Base-by-base conservation (phyloP, 2,113 vertebrate species). In the Hiodon alosoides region DNA sequence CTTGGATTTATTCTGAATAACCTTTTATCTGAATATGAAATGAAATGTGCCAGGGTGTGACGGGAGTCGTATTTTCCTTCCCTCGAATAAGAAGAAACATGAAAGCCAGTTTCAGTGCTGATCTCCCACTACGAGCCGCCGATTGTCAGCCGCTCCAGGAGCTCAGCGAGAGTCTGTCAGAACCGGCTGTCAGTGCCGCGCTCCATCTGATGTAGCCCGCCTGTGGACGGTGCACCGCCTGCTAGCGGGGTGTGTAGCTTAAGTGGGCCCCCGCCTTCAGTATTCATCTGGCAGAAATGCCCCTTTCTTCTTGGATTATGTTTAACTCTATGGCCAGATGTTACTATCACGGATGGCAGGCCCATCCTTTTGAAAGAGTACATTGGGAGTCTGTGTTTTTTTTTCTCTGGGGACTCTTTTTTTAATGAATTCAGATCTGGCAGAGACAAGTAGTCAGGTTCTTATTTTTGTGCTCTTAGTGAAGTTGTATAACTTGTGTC, bases 1-100 rank as follows among this genome's bases (percentile, higher is more conserved):
- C 64, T 54, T 7, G 16, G 7, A 53, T 5, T 14, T 69, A 50
- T 68, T 6, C 64, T 48, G 64, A 3, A 66, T 47, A 16, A n/a
- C n/a, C 4, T 16, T 31, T 17, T 69, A 7, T 69, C n/a, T 52
- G 67, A 53, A 69, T 69, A 53, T 69, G 53, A 54, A 69, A 53
- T 69, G 51, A n/a, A 53, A 69, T 53, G 13, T 69, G 50, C 53
- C 51, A 69, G 16, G 53, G 50, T 16, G 51, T 50, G 5, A 14
- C 51, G 47, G 13, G 7, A 48, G 47, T 14, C 11, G 50, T 68
- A 51, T 52, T n/a, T 48, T 48, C 50, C 31, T 54, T 14, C 13
- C 14, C 4, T 2, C 4, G 58, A 11, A 14, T 14, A 53, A 53
- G 53, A 69, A 69, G 67, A 69, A 53, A 69, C 50, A 69, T 69